These are phyloP conservation scores for Pelvicachromis taeniatus DNA, from an alignment of 2,113 vertebrate genomes.

Conservation along the genomic window DNA sequence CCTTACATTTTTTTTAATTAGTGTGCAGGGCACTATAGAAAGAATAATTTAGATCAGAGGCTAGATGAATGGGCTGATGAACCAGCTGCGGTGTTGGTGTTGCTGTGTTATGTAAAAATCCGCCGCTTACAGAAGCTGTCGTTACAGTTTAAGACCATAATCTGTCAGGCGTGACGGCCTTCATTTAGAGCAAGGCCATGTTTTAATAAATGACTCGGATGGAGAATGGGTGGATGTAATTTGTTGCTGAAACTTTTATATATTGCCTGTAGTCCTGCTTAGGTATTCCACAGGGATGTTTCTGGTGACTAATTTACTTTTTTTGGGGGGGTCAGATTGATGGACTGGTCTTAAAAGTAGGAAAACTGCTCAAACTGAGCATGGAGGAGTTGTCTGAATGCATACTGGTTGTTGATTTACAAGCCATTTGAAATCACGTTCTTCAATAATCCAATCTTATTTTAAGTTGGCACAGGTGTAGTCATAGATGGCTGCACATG, in stretches of 20 bases:
- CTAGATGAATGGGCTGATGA: background rate
- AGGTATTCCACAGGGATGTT: background rate
- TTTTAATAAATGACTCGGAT: constrained; percentile 1
- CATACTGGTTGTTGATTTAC: background rate
- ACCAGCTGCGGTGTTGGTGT: background rate
- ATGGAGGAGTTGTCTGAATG: background rate
- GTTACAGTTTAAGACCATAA: constrained; percentile 1
- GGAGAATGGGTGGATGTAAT: background rate
- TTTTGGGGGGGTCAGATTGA: background rate
- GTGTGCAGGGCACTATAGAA: background rate
- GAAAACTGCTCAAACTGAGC: background rate
- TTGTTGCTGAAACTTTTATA: constrained; percentile 1
- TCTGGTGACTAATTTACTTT: background rate
- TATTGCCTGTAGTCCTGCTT: background rate
- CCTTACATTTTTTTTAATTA: constrained; percentile 15
- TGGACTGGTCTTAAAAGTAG: background rate
- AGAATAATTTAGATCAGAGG: background rate
- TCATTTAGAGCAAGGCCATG: background rate
- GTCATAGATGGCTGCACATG: background rate
- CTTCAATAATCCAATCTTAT: background rate
- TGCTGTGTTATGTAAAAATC: constrained; percentile 1
- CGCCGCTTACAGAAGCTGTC: background rate
- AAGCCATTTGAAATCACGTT: background rate
- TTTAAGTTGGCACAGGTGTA: background rate
- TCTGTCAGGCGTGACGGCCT: constrained; percentile 13